Base-by-base conservation (phyloP, 2,797 vertebrate genomes). In the Thalassophryne amazonica region DNA sequence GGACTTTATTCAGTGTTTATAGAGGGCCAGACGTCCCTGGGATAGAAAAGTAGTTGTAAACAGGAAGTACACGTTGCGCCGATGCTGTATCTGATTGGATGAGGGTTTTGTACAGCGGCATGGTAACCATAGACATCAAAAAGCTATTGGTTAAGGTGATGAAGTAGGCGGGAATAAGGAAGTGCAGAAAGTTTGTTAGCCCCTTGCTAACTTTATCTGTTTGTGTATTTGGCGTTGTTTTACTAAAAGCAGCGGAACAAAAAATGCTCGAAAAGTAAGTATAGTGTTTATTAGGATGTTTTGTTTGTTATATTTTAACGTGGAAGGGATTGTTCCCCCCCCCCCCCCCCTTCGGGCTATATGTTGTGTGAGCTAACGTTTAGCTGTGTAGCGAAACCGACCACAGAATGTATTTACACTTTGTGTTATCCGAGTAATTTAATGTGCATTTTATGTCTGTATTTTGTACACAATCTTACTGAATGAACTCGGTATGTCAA, bases 111-210 rank as follows among this genome's bases (percentile, higher is more conserved):
- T 30, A 5, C 14, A 60, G 32, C 56, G 36, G 55, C 62, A 61
- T 33, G 62, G 69, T 45, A 80, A 82, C 71, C 20, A 17, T 12
- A 21, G 6, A 48, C 1, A 42, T 64, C 12, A 20, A 13, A n/a
- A 6, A 13, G 1, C 52, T 3, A 78, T 83, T 85, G 77, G 78
- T 37, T 1, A 18, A 50, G 7, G 3, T 1, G 1, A 2, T 21
- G 1, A 33, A 0, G 5, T 39, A 43, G 86, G 83, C 56, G 80
- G 79, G n/a, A 46, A 53, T 3, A 43, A 42, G 35, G 22, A 31
- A 58, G 39, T 81, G 60, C n/a, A 55, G 38, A 76, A 85, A 84
- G 66, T 83, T 85, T 87, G 65, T 78, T 81, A 78, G 80, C 84
- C 38, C 2, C 11, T 1, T 28, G 80, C 75, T 81, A 78, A 81